Percentiles rank a stretch among this genome's conserved stretches.
phyloP scores from a whole-genome alignment of 2,888 invertebrate genomes.

The Luffia ferchaultella region DNA sequence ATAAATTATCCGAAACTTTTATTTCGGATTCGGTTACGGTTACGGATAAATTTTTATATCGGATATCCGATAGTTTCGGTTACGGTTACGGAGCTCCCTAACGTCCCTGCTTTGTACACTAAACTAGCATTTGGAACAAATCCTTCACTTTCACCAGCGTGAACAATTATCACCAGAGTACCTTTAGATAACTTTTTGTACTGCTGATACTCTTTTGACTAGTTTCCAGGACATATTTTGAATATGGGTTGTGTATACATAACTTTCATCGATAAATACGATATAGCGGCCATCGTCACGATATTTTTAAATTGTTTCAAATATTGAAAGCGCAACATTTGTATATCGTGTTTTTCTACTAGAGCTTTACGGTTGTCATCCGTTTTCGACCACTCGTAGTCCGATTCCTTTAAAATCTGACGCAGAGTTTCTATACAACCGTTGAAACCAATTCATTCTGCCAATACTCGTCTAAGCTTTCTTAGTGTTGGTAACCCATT shows the following conservation, averaged over 20 bases:
- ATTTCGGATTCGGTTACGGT: conserved; percentile 2
- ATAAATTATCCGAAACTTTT: not conserved
- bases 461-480: conserved; percentile 6
- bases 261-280: conserved; percentile 15
- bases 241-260: conserved; percentile 11
- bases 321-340: conserved; percentile 14
- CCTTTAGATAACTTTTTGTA: conserved; percentile 4
- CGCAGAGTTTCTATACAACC: conserved; percentile 17
- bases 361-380: conserved; percentile 15
- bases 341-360: conserved; percentile 16
- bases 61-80: conserved; percentile 5
- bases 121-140: conserved; percentile 11
- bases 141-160: conserved; percentile 9
- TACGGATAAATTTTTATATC: conserved; percentile 2
- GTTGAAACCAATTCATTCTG: conserved; percentile 10
- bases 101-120: not conserved
- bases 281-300: conserved; percentile 12
- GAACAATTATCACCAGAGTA: conserved; percentile 7
- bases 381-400: conserved; percentile 15
- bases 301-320: conserved; percentile 13
- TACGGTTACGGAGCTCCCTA: conserved; percentile 4
- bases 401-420: conserved; percentile 14
- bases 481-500: conserved; percentile 6
- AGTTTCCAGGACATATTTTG: conserved; percentile 7
- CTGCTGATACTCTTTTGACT: conserved; percentile 1